Base-by-base conservation (phyloP, 2,888 invertebrate species). In the Fragum sueziense region DNA sequence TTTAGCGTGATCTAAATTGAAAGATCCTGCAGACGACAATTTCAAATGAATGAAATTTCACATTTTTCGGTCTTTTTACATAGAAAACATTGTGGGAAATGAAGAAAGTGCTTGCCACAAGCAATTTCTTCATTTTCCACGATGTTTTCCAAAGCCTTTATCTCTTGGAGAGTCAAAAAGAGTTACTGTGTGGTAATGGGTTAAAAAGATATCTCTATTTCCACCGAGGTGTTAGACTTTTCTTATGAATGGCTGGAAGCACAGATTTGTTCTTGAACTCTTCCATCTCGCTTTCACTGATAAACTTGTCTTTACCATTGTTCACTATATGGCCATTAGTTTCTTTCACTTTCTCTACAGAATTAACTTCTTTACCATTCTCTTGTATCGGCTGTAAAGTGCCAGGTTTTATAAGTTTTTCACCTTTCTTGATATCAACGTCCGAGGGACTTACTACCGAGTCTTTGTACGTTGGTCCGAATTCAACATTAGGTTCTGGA, bases 201-300 rank as follows among this genome's bases (percentile, higher is more conserved):
- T n/a, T n/a, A n/a, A n/a, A n/a, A n/a, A n/a, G n/a, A n/a, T n/a
- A n/a, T n/a, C n/a, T n/a, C n/a, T n/a, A n/a, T n/a, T n/a, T n/a
- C 47, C 47, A 47, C 47, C 47, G 4, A 9, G 47, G 47, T 2
- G 7, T 47, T 20, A 3, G 3, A 47, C 3, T 3, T n/a, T 47
- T 47, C 47, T 47, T 47, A 65, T 65, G 65, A n/a, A 65, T 27
- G 11, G 41, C 65, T 7, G 65, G 65, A 14, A 65, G n/a, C 22
- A 27, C 41, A 41, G 11, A 7, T 27, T 65, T 65, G 9, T 22
- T 25, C n/a, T 65, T 65, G 33, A 27, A 41, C 22, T 65, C 41
- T 0, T 37, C 27, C 25, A 27, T 41, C 27, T 65, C 47, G 2
- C 14, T 41, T 65, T 65, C 65, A 41, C n/a, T 37, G 0, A 25